Base-by-base conservation (phyloP, 2,113 vertebrate genomes). In the Barbus barbus region DNA sequence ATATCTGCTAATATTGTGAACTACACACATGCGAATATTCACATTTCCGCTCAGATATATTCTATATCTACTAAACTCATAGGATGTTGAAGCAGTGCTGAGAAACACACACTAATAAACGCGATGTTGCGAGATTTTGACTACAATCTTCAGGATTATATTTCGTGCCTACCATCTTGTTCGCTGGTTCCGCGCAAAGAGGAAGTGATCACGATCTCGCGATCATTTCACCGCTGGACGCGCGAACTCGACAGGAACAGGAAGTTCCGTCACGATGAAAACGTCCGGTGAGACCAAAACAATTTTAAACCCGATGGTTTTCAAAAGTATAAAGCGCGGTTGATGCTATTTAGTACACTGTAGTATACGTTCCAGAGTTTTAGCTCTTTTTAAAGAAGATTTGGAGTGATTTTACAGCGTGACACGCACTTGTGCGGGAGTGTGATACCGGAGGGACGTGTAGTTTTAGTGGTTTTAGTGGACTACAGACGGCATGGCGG, bases 91-190 rank as follows among this genome's bases (percentile, higher is more conserved):
- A 20, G 1, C 4, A 0, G 4, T 9, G 13, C 3, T 0, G 31
- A 3, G 0, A n/a, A n/a, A 38, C 3, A n/a, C 31, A 3, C 2
- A 1, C 0, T 5, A 38, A 13, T 9, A 41, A 3, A 0, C 0
- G 0, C 20, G 94, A 95, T 94, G 94, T 86, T 28, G 0, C 0
- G 2, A n/a, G 94, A 95, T 95, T 90, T 85, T 0, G 1, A n/a
- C 20, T 18, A 31, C 0, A 3, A 20, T 11, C 38, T 3, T 9
- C 0, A 51, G 12, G 80, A 13, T 13, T 22, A 7, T 1, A 76
- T 83, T 82, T 8, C 0, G 0, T 0, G 74, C 94, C 92, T 91
- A 95, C 94, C 94, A 95, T 95, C 91, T 95, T 94, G 93, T 89
- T 90, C 86, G 91, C 75, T 69, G 84, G 91, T 94, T 93, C 94